Conservation (phyloP, 2,113 vertebrate species). For the Pelusios castaneus region DNA sequence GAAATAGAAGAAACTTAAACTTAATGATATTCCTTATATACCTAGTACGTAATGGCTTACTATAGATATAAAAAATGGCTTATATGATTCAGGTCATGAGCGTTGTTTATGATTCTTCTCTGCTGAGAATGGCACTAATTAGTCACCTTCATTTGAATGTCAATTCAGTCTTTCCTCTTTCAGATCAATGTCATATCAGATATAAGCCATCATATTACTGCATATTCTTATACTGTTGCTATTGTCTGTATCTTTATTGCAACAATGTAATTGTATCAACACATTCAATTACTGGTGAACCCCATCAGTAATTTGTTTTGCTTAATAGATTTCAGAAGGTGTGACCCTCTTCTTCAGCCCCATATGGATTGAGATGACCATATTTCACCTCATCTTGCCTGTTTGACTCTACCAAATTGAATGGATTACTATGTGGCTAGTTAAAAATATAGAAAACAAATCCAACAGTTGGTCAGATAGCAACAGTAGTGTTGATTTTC, state of each 20-base stretch:
- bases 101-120: neutral
- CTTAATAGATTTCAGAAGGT: slow-evolving; percentile 74
- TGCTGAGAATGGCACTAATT: neutral
- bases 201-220: neutral
- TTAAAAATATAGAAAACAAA: slow-evolving; percentile 56
- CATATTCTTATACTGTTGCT: slow-evolving; percentile 22
- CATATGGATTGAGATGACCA: slow-evolving; percentile 68
- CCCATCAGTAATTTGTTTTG: slow-evolving; percentile 66
- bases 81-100: neutral
- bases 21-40: neutral
- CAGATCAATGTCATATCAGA: neutral
- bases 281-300: slow-evolving; percentile 33
- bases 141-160: neutral
- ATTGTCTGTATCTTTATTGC: slow-evolving; percentile 63
- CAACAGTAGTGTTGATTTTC: slow-evolving; percentile 36
- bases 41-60: neutral
- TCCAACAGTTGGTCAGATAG: slow-evolving; percentile 46
- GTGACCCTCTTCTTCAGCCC: slow-evolving; percentile 54
- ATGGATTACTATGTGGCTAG: slow-evolving; percentile 63
- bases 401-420: slow-evolving; percentile 43
- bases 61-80: neutral
- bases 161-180: slow-evolving; percentile 49
- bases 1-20: neutral
- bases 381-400: slow-evolving; percentile 69
- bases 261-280: slow-evolving; percentile 55